phyloP scores from a whole-genome alignment of 2,113 vertebrate genomes.

The Cyphomyrus discorhynchus region DNA sequence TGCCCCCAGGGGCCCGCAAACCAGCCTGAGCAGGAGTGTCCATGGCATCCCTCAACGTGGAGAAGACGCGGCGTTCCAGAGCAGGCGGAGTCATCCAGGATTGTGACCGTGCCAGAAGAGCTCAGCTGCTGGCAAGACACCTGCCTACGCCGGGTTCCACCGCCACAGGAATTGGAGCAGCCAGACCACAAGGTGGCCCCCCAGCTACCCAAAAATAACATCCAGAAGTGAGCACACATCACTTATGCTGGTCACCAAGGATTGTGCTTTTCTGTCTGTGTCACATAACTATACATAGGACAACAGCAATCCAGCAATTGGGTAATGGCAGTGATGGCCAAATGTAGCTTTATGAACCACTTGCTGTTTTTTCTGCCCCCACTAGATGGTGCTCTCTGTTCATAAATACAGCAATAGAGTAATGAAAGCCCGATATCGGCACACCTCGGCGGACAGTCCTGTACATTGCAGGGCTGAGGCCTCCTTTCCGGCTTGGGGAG shows the following conservation, averaged over 20 bases:
- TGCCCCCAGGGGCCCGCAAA: slow-evolving; percentile 45
- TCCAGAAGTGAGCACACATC: neutral
- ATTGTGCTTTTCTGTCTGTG: neutral
- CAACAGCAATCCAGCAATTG: neutral
- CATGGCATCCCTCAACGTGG: slow-evolving; percentile 52
- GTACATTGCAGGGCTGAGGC: slow-evolving; percentile 62
- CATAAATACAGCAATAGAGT: neutral
- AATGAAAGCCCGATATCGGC: neutral
- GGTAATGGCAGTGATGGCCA: neutral
- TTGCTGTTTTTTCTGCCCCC: neutral
- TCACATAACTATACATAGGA: neutral
- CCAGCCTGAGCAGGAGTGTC: slow-evolving; percentile 50
- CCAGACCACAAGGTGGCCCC: slow-evolving; percentile 58
- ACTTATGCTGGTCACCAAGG: neutral
- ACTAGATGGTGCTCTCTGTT: neutral
- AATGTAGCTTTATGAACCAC: neutral
- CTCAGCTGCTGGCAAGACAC: slow-evolving; percentile 59
- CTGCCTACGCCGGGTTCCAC: slow-evolving; percentile 61
- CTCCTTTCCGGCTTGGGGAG: slow-evolving; percentile 52
- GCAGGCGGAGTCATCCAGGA: slow-evolving; percentile 44
- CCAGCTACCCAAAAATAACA: slow-evolving; percentile 60
- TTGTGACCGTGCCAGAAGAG: slow-evolving; percentile 38
- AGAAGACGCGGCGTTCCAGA: slow-evolving; percentile 36
- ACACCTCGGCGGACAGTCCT: slow-evolving; percentile 77
- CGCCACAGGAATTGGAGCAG: slow-evolving; percentile 71